Evolutionary conservation across 2,797 vertebrate species (phyloP).

Genomic region (Gymnocypris eckloni): DNA sequence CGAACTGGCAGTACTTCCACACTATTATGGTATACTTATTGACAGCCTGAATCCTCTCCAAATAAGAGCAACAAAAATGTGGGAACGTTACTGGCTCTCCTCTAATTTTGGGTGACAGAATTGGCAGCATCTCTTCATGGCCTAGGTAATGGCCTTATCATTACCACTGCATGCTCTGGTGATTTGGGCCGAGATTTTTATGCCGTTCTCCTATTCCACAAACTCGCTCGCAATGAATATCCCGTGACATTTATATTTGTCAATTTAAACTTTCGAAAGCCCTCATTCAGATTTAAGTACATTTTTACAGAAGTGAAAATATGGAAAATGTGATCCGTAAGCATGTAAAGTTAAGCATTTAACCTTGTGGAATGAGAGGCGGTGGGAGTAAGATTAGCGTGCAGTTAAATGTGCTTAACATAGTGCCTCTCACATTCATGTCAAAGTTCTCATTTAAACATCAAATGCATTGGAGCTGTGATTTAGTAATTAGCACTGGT

Average conservation of each 20-base stretch:
- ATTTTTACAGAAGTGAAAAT: slow-evolving; percentile 22
- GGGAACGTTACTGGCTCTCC: slow-evolving; percentile 64
- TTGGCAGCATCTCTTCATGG: slow-evolving; percentile 65
- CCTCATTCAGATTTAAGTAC: not conserved
- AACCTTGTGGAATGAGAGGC: slow-evolving; percentile 2
- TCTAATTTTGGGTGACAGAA: slow-evolving; percentile 70
- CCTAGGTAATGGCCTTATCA: slow-evolving; percentile 70
- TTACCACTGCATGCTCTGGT: slow-evolving; percentile 64
- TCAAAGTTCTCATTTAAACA: not conserved
- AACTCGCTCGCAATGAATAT: slow-evolving; percentile 43
- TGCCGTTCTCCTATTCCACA: slow-evolving; percentile 50
- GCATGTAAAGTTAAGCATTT: slow-evolving; percentile 50
- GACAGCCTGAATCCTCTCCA: slow-evolving; percentile 75
- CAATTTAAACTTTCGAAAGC: not conserved
- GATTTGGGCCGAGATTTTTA: slow-evolving; percentile 67
- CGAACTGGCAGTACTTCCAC: slow-evolving; percentile 83
- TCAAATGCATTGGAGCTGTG: not conserved
- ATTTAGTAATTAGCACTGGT: not conserved
- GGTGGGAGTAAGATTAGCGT: slow-evolving; percentile 27
- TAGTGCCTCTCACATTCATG: not conserved
- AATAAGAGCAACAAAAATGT: slow-evolving; percentile 70
- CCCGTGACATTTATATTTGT: slow-evolving; percentile 25
- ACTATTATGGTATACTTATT: slow-evolving; percentile 80
- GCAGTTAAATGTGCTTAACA: slow-evolving; percentile 18
- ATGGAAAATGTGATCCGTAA: slow-evolving; percentile 39